Conservation (phyloP, 2,888 invertebrate species). For the Lissocephala sabroskyi region DNA sequence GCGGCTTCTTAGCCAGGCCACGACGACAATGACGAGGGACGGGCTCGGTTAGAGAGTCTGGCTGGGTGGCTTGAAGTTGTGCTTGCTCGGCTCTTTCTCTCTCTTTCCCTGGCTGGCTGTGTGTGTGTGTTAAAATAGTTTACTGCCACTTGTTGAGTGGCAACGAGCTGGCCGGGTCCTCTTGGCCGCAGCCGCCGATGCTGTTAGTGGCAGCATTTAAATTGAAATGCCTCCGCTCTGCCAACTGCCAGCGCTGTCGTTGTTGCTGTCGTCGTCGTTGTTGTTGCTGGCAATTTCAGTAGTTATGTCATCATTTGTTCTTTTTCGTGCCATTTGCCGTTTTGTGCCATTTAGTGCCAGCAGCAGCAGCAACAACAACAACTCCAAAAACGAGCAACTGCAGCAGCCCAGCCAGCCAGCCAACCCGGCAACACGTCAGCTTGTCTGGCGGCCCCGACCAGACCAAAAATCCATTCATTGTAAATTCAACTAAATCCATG, state of each 20-base stretch:
- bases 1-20: background rate
- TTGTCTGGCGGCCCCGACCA: constrained; percentile 24
- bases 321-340: constrained; percentile 45
- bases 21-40: constrained; percentile 6
- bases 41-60: no score
- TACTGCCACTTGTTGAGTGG: constrained; percentile 59
- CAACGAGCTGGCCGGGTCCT: constrained; percentile 1
- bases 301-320: constrained; percentile 56
- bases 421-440: no score
- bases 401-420: no score
- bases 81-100: background rate
- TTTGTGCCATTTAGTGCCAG: constrained; percentile 25
- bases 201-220: constrained; percentile 42
- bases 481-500: constrained; percentile 62
- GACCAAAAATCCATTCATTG: constrained; percentile 55
- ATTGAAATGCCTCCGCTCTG: constrained; percentile 45
- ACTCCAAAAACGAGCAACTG: no score
- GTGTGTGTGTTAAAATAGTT: constrained; percentile 43
- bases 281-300: constrained; percentile 19
- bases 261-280: constrained; percentile 22
- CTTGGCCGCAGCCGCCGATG: background rate
- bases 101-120: constrained; percentile 16
- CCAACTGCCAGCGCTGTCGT: background rate
- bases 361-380: constrained; percentile 2
- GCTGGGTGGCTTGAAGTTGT: background rate